A percentile compares a stretch with the other conserved stretches of the same genome.
These are phyloP conservation scores for Lamellibrachia satsuma DNA, from an alignment of 2,888 invertebrate species.

Conservation along the genomic window DNA sequence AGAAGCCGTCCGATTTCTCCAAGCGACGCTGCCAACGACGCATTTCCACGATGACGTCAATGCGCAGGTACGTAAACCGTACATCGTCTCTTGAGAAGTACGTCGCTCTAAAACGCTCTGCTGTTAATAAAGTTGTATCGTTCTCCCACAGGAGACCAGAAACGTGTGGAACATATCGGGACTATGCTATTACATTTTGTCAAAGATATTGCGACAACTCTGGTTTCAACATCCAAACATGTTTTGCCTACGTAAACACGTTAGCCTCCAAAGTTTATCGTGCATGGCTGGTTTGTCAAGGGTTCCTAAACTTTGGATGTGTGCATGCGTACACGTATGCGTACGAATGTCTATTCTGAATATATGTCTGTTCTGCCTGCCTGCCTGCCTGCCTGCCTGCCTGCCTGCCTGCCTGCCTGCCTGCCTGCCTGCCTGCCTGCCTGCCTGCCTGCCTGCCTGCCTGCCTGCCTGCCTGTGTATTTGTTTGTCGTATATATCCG, in stretches of 20 bases:
- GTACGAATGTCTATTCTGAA: background rate
- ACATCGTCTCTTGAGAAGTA: background rate
- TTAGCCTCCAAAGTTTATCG: no score
- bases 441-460: background rate
- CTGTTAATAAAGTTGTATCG: no score
- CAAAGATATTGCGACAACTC: no score
- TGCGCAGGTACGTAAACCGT: slow-evolving; percentile 30
- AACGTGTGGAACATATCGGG: no score
- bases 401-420: background rate
- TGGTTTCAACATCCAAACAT: no score
- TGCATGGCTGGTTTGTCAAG: no score
- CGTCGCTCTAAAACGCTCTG: no score
- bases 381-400: background rate
- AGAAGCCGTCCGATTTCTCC: slow-evolving; percentile 36
- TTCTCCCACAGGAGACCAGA: no score
- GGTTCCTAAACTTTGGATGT: background rate
- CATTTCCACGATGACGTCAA: slow-evolving; percentile 33
- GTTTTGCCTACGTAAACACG: no score
- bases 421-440: no score
- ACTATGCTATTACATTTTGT: no score
- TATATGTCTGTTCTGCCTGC: background rate
- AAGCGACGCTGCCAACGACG: slow-evolving; percentile 35
- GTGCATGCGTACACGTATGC: background rate
- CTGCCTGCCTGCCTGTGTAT: background rate
- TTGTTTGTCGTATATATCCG: background rate